Evolutionary conservation across 2,113 vertebrate species (phyloP), one percentile per base, ranked within the genome.

Genomic region (Actenoides hombroni): DNA sequence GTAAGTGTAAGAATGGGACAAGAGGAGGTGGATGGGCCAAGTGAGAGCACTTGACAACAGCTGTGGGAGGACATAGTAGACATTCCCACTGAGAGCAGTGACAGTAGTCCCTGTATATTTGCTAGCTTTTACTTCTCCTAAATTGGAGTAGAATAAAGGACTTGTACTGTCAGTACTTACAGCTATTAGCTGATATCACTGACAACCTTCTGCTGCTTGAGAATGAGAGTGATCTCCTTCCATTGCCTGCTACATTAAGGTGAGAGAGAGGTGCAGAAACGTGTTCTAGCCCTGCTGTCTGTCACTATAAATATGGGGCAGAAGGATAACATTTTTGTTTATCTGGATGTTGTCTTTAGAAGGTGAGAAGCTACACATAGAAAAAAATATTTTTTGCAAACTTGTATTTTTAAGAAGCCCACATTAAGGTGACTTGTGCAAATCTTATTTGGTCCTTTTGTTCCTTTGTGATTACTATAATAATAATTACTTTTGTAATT

Each of bases 241-340:
- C 48, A 25, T 37, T 2, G 0, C 3, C 3, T 60, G 19, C 46
- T 84, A 18, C 3, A 0, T 63, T 39, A 67, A 54, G n/a, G 19
- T 16, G 39, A 39, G 49, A 18, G n/a, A 71, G 19, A 65, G 16
- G 11, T 31, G 10, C 21, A 33, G 29, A 26, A 60, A 2, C 6
- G 2, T 2, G 5, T 59, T 33, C 29, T 31, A 54, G 24, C 37
- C 37, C n/a, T 57, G 53, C 35, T 64, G 7, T 16, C 71, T 86
- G 24, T 15, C 11, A 18, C 44, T 54, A 5, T 37, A 83, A 57
- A 57, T 16, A 77, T 10, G 26, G 82, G 28, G 48, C 57, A 51
- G 20, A 85, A 73, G 9, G 39, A 9, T 42, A 49, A 13, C 4
- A 6, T 16, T 76, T 89, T 68, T 60, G 5, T 6, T 56, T 69